Conservation (phyloP, 2,888 invertebrate species). For the Escarpia spicata region DNA sequence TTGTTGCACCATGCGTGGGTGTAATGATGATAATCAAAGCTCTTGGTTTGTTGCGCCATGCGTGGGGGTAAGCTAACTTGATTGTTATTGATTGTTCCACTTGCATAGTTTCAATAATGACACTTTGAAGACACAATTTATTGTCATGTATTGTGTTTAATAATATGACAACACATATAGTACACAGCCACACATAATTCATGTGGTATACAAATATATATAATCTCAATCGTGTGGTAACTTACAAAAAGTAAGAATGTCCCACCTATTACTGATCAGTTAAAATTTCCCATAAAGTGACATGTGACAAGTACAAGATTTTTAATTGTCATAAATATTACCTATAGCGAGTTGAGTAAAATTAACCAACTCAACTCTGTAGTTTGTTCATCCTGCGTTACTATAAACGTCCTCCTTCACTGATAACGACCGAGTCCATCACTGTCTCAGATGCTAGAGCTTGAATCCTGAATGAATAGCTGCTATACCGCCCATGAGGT, state of each 20-base stretch:
- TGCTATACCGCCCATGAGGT: slow-evolving; percentile 89
- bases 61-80: too few species aligned
- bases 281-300: too few species aligned
- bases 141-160: not conserved
- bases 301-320: not conserved
- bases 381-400: not conserved
- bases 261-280: too few species aligned
- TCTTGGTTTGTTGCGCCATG: too few species aligned
- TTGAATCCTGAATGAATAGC: slow-evolving; percentile 97
- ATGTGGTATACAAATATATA: not conserved
- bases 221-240: not conserved
- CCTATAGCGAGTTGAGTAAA: not conserved
- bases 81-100: too few species aligned
- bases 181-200: not conserved
- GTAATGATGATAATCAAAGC: too few species aligned
- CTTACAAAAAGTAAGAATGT: too few species aligned
- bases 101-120: too few species aligned
- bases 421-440: not conserved
- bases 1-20: too few species aligned
- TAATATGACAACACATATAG: not conserved
- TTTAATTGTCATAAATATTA: not conserved
- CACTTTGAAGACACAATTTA: not conserved
- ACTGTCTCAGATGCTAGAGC: slow-evolving; percentile 63
- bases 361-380: not conserved
- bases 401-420: not conserved